Evolutionary conservation across 2,888 invertebrate species (phyloP).

Genomic region (Diarsia mendica): DNA sequence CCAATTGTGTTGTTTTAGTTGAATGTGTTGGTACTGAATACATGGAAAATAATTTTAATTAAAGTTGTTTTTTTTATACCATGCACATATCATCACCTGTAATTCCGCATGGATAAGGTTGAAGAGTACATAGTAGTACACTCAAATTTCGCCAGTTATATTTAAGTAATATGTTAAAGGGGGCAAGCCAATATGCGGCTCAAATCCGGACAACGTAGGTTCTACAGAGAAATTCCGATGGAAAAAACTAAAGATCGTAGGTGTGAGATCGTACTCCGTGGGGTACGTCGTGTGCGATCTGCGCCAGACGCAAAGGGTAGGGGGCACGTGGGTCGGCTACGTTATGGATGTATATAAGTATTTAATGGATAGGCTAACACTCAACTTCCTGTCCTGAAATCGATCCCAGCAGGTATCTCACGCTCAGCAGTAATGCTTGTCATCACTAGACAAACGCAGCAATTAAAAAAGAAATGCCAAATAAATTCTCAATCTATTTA

Average conservation of each 20-base stretch:
- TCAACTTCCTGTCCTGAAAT: background rate
- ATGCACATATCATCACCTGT: no score
- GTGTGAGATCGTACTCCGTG: no score
- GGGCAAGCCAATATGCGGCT: no score
- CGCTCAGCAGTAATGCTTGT: background rate
- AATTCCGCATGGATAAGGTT: no score
- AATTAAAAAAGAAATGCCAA: background rate
- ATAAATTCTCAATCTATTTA: slow-evolving; percentile 69
- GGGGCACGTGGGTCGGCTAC: no score
- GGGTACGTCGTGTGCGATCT: no score
- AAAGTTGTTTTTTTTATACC: slow-evolving; percentile 16
- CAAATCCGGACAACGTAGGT: no score
- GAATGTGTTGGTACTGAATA: slow-evolving; percentile 43
- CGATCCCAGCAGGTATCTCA: background rate
- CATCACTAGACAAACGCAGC: background rate
- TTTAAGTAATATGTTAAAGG: no score
- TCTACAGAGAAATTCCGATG: background rate
- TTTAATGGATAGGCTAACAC: background rate
- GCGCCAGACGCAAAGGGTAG: no score
- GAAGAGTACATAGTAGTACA: no score
- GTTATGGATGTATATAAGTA: no score
- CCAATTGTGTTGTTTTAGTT: slow-evolving; percentile 32
- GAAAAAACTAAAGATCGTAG: background rate
- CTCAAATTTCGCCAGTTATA: no score
- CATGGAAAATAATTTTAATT: slow-evolving; percentile 20